Conservation (phyloP, 2,113 vertebrate species). For the Aphyosemion australe region DNA sequence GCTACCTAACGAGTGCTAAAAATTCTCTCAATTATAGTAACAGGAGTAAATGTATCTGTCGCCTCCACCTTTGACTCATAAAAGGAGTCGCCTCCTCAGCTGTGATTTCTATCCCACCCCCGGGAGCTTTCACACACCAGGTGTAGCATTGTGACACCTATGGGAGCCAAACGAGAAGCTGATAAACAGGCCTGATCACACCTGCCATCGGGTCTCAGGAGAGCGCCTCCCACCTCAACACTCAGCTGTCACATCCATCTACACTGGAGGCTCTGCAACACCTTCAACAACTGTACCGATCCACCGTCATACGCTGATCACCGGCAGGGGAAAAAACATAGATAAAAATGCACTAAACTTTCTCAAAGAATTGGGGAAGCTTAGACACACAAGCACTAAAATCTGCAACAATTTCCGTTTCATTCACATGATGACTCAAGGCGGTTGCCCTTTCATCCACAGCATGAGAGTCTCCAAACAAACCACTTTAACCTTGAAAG, state of each 20-base stretch:
- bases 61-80: slow-evolving; percentile 46
- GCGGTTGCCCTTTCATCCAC: slow-evolving; percentile 14
- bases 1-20: background rate
- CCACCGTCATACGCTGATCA: slow-evolving; percentile 7
- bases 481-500: slow-evolving; percentile 14
- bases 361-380: background rate
- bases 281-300: slow-evolving; percentile 24
- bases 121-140: slow-evolving; percentile 68
- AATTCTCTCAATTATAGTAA: slow-evolving; percentile 3
- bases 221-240: slow-evolving; percentile 52
- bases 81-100: slow-evolving; percentile 38
- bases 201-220: slow-evolving; percentile 62
- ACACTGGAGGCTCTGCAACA: slow-evolving; percentile 12
- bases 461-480: slow-evolving; percentile 5
- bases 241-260: slow-evolving; percentile 58
- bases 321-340: background rate
- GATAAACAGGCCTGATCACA: slow-evolving; percentile 70
- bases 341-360: background rate
- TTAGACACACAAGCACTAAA: background rate
- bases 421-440: slow-evolving; percentile 5
- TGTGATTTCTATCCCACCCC: slow-evolving; percentile 42
- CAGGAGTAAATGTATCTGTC: slow-evolving; percentile 22
- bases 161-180: slow-evolving; percentile 65
- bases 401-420: slow-evolving; percentile 2
- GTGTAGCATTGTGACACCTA: slow-evolving; percentile 68